Percentiles rank a stretch among this genome's conserved stretches.
Evolutionary conservation across 2,113 vertebrate species (phyloP).

Genomic region (Mormyrus lacerda): DNA sequence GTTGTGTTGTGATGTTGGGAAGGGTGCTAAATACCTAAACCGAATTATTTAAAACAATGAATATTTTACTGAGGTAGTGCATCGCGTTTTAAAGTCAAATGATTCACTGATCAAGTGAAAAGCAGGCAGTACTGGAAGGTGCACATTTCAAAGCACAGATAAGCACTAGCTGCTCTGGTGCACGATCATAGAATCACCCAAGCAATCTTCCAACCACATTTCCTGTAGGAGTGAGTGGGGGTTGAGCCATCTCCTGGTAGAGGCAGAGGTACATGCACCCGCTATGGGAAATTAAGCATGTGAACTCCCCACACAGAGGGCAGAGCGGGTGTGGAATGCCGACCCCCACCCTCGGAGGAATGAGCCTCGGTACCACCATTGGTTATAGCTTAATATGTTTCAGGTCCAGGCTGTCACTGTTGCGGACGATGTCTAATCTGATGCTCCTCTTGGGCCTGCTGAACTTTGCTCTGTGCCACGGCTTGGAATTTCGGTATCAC

Average conservation of each 20-base stretch:
- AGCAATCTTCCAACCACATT: neutral
- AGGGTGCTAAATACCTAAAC: neutral
- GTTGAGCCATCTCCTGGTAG: neutral
- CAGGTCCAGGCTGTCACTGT: neutral
- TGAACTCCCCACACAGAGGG: neutral
- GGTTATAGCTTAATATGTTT: neutral
- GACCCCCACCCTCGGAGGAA: neutral
- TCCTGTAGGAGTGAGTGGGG: neutral
- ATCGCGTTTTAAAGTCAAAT: neutral
- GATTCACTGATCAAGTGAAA: neutral
- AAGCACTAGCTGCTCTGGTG: neutral
- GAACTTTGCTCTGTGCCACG: conserved; percentile 29
- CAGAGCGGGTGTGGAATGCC: neutral
- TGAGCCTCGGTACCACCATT: neutral
- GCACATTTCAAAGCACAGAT: neutral
- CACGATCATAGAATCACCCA: neutral
- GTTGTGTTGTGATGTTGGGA: neutral
- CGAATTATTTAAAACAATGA: neutral
- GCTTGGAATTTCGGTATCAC: conserved; percentile 71
- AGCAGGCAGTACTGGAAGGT: neutral
- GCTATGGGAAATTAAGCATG: neutral
- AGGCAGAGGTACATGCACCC: neutral
- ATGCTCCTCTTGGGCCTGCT: conserved; percentile 11
- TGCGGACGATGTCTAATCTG: conserved; percentile 4
- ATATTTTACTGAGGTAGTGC: neutral